Evolutionary conservation across 2,797 vertebrate species (phyloP), one percentile per base, ranked within the genome.

Genomic region (Euphonia xanthogaster): DNA sequence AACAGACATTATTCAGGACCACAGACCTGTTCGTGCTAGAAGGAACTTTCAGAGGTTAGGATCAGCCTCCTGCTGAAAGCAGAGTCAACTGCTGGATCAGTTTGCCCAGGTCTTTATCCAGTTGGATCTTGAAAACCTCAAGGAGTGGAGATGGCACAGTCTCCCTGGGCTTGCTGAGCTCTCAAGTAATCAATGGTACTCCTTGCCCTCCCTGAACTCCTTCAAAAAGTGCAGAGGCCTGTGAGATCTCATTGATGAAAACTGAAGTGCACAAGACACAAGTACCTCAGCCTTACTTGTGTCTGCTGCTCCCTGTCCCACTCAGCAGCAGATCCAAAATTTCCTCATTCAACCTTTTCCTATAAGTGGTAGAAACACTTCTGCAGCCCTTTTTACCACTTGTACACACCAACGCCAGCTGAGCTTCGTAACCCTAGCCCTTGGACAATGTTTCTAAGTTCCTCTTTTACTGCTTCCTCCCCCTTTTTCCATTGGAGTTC

Each of bases 1-100:
- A 54, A 13, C 2, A 1, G 15, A 10, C 3, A 3, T 35, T 42
- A 50, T 27, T 35, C 24, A n/a, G 61, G 16, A 71, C 14, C 44
- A 67, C 19, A 84, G 35, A 57, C 17, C 22, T 45, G 4, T 30
- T 58, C 9, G 47, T 35, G 37, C 11, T 40, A 23, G 22, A 44
- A 71, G 7, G 9, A 42, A 19, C 4, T 42, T 51, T 75, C 50
- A 47, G 17, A 23, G 27, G 5, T 63, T 30, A 81, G 6, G 27
- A 35, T 57, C 33, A 39, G 18, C 25, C 37, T 75, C 30, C 27
- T 35, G 27, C 35, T 66, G 44, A 63, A 82, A 93, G 51, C 14
- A 57, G 5, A 28, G 37, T 25, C 31, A 53, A 9, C 9, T 0
- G 0, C 6, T 9, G 35, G 18, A 68, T 55, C 42, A 37, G 23